Percentiles rank a stretch among this genome's conserved stretches.
These are phyloP conservation scores for Peucedramus taeniatus DNA, from an alignment of 2,113 vertebrate species.

Conservation along the genomic window DNA sequence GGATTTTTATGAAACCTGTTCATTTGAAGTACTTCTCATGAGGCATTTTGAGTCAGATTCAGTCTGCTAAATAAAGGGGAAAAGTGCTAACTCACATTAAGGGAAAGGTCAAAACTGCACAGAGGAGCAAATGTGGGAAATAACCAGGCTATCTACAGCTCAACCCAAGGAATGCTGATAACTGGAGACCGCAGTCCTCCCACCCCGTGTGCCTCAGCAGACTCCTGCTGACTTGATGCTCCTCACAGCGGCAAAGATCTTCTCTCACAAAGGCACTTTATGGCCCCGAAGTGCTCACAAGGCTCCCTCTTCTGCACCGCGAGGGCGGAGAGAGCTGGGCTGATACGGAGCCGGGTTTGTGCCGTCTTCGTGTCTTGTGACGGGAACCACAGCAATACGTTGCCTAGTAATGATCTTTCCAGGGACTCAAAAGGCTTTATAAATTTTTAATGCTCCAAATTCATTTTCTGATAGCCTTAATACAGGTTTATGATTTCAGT, in stretches of 20 bases:
- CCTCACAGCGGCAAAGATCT: not conserved
- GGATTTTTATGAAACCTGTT: not conserved
- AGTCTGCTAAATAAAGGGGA: not conserved
- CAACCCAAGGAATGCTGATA: not conserved
- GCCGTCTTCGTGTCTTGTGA: not conserved
- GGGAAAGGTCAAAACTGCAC: not conserved
- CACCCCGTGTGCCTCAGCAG: accelerated
- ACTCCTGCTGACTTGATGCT: not conserved
- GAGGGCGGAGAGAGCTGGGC: not conserved
- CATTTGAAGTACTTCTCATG: not conserved
- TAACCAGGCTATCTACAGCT: not conserved
- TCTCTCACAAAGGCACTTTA: not conserved
- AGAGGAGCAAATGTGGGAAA: not conserved
- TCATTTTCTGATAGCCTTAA: not conserved
- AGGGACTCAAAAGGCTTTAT: conserved; percentile 10
- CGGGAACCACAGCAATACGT: not conserved
- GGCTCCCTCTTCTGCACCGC: not conserved
- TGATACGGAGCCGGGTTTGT: accelerated
- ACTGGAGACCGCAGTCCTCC: not conserved
- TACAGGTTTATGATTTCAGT: not conserved
- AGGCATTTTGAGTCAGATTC: not conserved
- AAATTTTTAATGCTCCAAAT: conserved; percentile 47
- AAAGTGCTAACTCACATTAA: not conserved
- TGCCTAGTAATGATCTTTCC: conserved; percentile 42
- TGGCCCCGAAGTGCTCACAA: not conserved